Percentiles rank a stretch among this genome's conserved stretches.
phyloP scores from a whole-genome alignment of 2,113 vertebrate genomes.

The Thamnaconus septentrionalis region DNA sequence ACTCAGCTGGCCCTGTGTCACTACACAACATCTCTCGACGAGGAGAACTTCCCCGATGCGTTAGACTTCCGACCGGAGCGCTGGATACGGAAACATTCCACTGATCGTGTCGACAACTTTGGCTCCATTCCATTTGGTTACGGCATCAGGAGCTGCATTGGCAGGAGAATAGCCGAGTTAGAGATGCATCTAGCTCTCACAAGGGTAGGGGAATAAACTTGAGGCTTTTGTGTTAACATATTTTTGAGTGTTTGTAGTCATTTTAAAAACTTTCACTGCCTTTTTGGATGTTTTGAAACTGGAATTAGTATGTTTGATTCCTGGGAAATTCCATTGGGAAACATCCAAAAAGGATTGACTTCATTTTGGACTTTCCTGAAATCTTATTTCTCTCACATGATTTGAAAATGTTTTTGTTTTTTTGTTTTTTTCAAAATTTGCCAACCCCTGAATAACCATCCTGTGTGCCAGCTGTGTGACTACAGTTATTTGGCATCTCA shows the following conservation, averaged over 20 bases:
- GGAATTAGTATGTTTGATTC: too few relatives aligned
- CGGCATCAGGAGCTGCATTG: slow-evolving; percentile 89
- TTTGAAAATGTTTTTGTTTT: background rate
- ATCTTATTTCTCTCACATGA: background rate
- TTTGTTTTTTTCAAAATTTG: background rate
- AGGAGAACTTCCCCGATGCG: slow-evolving; percentile 80
- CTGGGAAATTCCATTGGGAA: too few relatives aligned
- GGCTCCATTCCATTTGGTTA: slow-evolving; percentile 93
- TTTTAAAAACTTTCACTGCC: background rate
- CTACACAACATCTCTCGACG: slow-evolving; percentile 86
- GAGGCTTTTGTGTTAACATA: background rate
- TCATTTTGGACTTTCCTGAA: too few relatives aligned
- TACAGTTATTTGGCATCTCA: background rate
- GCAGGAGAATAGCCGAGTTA: slow-evolving; percentile 87
- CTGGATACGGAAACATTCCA: slow-evolving; percentile 84
- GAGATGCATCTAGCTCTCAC: slow-evolving; percentile 87
- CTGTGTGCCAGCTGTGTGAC: background rate
- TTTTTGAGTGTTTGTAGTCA: background rate
- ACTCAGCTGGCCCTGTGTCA: slow-evolving; percentile 93
- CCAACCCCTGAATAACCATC: background rate
- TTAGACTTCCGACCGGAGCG: slow-evolving; percentile 83
- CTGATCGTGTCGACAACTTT: slow-evolving; percentile 88
- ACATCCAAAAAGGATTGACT: too few relatives aligned
- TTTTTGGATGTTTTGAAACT: background rate
- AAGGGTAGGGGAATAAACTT: slow-evolving; percentile 70